These are phyloP conservation scores for Apistogramma diplotaenia DNA, from an alignment of 2,113 vertebrate species.

Conservation along the genomic window DNA sequence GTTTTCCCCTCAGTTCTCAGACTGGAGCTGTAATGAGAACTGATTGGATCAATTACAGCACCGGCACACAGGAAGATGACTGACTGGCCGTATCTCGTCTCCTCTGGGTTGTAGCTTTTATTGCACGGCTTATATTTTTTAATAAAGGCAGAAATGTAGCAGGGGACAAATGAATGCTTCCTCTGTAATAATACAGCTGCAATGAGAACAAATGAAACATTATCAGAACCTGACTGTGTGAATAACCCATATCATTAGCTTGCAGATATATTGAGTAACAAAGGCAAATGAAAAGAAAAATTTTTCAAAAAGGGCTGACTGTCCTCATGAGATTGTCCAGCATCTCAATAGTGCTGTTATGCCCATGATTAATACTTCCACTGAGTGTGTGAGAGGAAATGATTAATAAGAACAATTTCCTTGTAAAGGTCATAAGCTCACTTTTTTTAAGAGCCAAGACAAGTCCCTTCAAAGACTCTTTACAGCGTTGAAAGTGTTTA, in stretches of 20 bases:
- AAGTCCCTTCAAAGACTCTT: background rate
- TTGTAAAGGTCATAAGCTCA: background rate
- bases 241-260: background rate
- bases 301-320: slow-evolving; percentile 6
- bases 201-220: slow-evolving; percentile 40
- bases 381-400: background rate
- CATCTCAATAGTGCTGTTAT: background rate
- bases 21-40: slow-evolving; percentile 39
- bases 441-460: background rate
- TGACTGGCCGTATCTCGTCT: background rate
- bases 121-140: slow-evolving; percentile 7
- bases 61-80: background rate
- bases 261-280: background rate
- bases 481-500: background rate
- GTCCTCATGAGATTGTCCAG: background rate
- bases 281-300: background rate
- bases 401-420: background rate
- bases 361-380: background rate
- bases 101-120: slow-evolving; percentile 15
- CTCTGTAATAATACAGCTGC: background rate
- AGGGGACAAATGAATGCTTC: slow-evolving; percentile 1
- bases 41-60: slow-evolving; percentile 47
- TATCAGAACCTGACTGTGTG: slow-evolving; percentile 20
- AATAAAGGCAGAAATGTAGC: slow-evolving; percentile 35
- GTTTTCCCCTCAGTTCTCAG: background rate